These are phyloP conservation scores for Sesia bembeciformis DNA, from an alignment of 2,888 invertebrate species.

Conservation along the genomic window DNA sequence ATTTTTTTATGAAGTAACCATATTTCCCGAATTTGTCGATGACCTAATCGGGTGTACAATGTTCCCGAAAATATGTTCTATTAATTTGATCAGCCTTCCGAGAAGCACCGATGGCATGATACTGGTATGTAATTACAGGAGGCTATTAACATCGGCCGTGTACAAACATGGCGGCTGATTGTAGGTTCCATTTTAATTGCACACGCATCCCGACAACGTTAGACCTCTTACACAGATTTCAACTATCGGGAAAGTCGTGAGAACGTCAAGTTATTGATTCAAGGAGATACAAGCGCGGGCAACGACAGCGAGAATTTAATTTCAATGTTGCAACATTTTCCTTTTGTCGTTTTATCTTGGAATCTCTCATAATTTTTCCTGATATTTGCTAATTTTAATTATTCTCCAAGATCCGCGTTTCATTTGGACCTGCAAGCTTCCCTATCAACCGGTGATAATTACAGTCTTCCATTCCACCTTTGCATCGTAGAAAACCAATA, in stretches of 20 bases:
- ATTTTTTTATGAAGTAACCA: too few relatives aligned
- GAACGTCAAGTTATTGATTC: conserved; percentile 17
- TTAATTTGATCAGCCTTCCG: conserved; percentile 71
- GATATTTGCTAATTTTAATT: too few relatives aligned
- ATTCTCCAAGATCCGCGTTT: too few relatives aligned
- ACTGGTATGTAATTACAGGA: conserved; percentile 69
- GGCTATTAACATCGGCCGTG: conserved; percentile 72
- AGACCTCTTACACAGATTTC: conserved; percentile 54
- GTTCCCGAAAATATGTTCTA: conserved; percentile 57
- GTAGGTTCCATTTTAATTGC: conserved; percentile 73
- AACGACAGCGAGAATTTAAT: too few relatives aligned
- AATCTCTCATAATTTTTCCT: too few relatives aligned
- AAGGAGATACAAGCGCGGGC: too few relatives aligned
- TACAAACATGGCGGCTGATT: conserved; percentile 75
- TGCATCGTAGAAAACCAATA: too few relatives aligned
- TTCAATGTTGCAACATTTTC: too few relatives aligned
- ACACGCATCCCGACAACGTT: conserved; percentile 65
- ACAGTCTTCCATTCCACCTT: too few relatives aligned
- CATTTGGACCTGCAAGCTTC: too few relatives aligned
- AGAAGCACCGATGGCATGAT: conserved; percentile 67
- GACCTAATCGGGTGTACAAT: conserved; percentile 15
- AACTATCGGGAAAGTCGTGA: conserved; percentile 50
- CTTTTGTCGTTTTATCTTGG: too few relatives aligned
- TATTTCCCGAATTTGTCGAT: background rate
- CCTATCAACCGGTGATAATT: too few relatives aligned